Evolutionary conservation across 2,888 invertebrate species (phyloP).

Genomic region (Anoncus sp.): DNA sequence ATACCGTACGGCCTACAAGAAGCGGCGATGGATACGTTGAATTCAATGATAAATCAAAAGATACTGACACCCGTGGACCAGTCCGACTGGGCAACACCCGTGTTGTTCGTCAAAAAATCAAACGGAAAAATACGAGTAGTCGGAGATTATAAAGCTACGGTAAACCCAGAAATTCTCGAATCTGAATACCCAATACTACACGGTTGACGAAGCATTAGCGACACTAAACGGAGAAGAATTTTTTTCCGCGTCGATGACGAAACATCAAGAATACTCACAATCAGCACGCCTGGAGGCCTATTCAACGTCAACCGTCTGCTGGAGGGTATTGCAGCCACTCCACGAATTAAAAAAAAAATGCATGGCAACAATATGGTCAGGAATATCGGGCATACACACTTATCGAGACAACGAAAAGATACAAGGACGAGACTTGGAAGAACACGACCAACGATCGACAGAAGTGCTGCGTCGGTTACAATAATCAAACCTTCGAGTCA

Average conservation of each 20-base stretch:
- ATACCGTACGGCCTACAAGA: conserved; percentile 53
- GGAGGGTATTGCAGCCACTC: conserved; percentile 51
- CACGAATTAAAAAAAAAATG: conserved; percentile 51
- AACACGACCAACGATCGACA: conserved; percentile 41
- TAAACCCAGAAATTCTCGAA: conserved; percentile 70
- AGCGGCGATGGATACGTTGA: conserved; percentile 41
- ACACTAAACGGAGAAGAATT: conserved; percentile 59
- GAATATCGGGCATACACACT: conserved; percentile 45
- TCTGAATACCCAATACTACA: conserved; percentile 70
- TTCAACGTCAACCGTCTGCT: conserved; percentile 50
- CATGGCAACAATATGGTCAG: conserved; percentile 45
- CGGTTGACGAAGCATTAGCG: conserved; percentile 65
- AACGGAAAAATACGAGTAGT: conserved; percentile 62
- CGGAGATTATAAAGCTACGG: conserved; percentile 68
- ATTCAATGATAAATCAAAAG: conserved; percentile 47
- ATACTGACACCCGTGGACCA: conserved; percentile 54
- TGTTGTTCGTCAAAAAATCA: conserved; percentile 60
- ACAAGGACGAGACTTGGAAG: conserved; percentile 32
- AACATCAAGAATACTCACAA: conserved; percentile 61
- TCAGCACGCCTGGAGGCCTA: conserved; percentile 63
- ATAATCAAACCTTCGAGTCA: conserved; percentile 36
- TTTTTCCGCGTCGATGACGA: conserved; percentile 65
- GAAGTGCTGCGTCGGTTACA: conserved; percentile 41
- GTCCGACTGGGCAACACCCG: conserved; percentile 65
- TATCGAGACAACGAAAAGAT: conserved; percentile 56